Percentiles rank a stretch among this genome's conserved stretches.
Evolutionary conservation across 2,113 vertebrate species (phyloP).

Genomic region (Mellivora capensis): DNA sequence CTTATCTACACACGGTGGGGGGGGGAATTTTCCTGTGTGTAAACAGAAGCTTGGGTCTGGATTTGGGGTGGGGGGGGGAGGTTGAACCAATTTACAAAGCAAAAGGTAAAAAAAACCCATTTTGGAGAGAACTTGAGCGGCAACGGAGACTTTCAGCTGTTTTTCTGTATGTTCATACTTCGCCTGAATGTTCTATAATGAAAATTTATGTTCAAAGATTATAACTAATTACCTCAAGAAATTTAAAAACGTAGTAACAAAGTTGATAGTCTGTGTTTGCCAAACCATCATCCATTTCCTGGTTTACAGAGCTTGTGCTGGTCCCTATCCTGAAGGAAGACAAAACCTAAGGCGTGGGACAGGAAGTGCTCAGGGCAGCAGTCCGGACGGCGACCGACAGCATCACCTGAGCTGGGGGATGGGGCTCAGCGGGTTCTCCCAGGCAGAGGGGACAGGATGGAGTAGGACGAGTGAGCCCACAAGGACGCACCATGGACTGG

Average conservation of each 20-base stretch:
- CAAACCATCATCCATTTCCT: not conserved
- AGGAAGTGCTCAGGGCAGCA: not conserved
- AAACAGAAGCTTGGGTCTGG: not conserved
- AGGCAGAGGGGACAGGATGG: too few species aligned
- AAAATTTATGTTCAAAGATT: not conserved
- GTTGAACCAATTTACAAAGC: not conserved
- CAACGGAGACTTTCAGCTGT: fast-evolving
- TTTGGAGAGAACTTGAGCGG: not conserved
- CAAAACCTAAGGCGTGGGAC: too few species aligned
- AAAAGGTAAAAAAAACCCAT: not conserved
- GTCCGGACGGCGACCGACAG: fast-evolving
- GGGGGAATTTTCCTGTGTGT: not conserved
- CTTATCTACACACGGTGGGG: fast-evolving
- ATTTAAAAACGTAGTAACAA: not conserved
- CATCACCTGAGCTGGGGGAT: not conserved
- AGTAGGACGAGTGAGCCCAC: not conserved
- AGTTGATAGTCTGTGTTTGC: not conserved
- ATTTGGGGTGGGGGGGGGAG: not conserved
- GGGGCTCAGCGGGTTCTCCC: not conserved
- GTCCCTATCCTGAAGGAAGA: not conserved
- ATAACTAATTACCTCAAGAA: not conserved
- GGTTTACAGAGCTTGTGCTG: not conserved
- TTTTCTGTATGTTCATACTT: not conserved
- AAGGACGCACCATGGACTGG: fast-evolving
- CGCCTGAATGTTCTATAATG: not conserved